Percentiles rank a stretch among this genome's conserved stretches.
Conservation (phyloP, 2,113 vertebrate genomes). For the Corvus moneduloides region DNA sequence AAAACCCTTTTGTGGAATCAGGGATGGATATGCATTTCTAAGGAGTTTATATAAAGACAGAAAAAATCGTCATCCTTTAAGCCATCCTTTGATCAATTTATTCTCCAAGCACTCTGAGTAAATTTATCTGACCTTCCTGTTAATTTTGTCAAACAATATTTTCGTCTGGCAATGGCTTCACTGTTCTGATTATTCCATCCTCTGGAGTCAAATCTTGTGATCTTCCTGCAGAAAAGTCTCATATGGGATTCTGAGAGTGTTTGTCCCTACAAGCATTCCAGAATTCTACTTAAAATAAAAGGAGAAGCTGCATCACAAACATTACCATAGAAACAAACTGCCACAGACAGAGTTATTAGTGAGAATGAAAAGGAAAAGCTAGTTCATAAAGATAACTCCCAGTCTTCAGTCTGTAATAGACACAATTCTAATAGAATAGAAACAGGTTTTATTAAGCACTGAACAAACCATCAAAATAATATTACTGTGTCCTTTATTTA, state of each 20-base stretch:
- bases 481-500: neutral
- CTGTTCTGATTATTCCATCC: neutral
- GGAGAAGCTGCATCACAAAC: neutral
- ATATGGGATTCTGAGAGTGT: neutral
- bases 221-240: neutral
- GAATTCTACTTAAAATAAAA: neutral
- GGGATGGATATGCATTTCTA: neutral
- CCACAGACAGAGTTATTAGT: neutral
- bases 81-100: conserved; percentile 2
- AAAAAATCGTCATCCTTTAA: neutral
- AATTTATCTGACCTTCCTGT: conserved; percentile 8
- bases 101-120: neutral
- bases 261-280: neutral
- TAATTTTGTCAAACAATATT: conserved; percentile 40
- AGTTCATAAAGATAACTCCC: neutral
- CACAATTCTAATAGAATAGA: neutral
- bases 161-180: neutral
- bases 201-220: neutral
- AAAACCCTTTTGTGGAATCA: neutral
- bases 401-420: neutral
- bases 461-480: neutral
- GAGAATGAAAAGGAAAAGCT: conserved; percentile 1
- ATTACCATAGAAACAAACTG: conserved; percentile 22
- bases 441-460: neutral
- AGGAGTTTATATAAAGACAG: neutral